Percentiles rank a stretch among this genome's conserved stretches.
Conservation (phyloP, 2,888 invertebrate species). For the Caenorhabditis sp. region DNA sequence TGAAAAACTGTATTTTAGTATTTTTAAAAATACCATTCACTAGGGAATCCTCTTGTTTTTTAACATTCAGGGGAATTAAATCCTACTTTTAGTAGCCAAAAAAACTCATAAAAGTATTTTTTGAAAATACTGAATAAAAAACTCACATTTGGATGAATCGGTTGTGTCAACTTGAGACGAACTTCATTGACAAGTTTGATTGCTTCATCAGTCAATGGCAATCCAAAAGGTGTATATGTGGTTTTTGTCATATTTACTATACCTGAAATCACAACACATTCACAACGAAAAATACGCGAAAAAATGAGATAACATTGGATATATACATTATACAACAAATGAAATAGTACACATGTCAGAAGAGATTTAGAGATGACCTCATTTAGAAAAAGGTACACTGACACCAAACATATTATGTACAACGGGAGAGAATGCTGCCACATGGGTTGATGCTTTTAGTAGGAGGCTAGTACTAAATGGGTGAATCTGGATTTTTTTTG, state of each 20-base stretch:
- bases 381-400: conserved; percentile 16
- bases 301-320: not conserved
- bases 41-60: too few relatives aligned
- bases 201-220: conserved; percentile 60
- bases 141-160: conserved; percentile 65
- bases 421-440: conserved; percentile 11
- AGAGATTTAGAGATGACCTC: conserved; percentile 26
- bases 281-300: not conserved
- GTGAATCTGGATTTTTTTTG: conserved; percentile 4
- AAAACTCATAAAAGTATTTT: too few relatives aligned
- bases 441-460: not conserved
- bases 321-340: not conserved
- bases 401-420: not conserved
- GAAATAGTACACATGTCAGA: not conserved
- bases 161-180: conserved; percentile 57
- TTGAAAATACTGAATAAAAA: too few relatives aligned
- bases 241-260: conserved; percentile 3
- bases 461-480: conserved; percentile 11
- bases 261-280: not conserved
- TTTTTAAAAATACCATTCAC: too few relatives aligned
- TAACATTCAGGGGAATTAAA: too few relatives aligned
- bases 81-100: too few relatives aligned
- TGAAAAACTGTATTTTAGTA: too few relatives aligned
- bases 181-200: conserved; percentile 62
- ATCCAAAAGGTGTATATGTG: conserved; percentile 56